Conservation (phyloP, 1,140 invertebrate genomes). For the Cepaea nemoralis region DNA sequence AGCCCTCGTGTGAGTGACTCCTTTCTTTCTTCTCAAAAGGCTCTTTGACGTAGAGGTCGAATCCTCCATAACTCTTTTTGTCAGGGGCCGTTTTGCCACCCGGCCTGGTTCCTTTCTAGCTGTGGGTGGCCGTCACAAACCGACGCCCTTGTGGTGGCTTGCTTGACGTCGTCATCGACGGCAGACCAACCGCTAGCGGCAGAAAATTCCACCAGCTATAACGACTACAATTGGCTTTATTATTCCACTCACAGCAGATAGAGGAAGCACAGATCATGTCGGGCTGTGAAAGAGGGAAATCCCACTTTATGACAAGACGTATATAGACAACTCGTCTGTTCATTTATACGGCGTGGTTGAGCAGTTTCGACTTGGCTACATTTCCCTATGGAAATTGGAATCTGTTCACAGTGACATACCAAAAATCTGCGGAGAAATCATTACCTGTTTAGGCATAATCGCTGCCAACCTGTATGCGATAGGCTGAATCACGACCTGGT, state of each 20-base stretch:
- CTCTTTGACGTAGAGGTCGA: not conserved
- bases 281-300: not conserved
- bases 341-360: too few relatives aligned
- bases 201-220: not conserved
- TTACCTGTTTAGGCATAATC: too few relatives aligned
- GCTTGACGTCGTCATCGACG: not conserved
- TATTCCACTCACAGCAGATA: not conserved
- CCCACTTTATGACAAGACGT: not conserved
- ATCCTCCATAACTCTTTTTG: not conserved
- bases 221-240: slow-evolving; percentile 8
- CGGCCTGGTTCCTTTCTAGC: not conserved
- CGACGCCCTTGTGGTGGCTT: not conserved
- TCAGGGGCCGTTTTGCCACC: slow-evolving; percentile 2
- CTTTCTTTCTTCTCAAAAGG: not conserved
- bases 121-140: not conserved
- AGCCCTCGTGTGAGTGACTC: not conserved
- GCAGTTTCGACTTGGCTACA: too few relatives aligned
- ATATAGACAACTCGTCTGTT: too few relatives aligned
- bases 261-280: not conserved
- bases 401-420: too few relatives aligned
- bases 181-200: not conserved
- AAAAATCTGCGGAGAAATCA: too few relatives aligned
- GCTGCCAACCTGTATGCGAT: too few relatives aligned
- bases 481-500: too few relatives aligned
- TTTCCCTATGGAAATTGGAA: too few relatives aligned